Percentiles rank a stretch among this genome's conserved stretches.
Evolutionary conservation across 2,113 vertebrate species (phyloP).

Genomic region (Ctenodactylus gundi): DNA sequence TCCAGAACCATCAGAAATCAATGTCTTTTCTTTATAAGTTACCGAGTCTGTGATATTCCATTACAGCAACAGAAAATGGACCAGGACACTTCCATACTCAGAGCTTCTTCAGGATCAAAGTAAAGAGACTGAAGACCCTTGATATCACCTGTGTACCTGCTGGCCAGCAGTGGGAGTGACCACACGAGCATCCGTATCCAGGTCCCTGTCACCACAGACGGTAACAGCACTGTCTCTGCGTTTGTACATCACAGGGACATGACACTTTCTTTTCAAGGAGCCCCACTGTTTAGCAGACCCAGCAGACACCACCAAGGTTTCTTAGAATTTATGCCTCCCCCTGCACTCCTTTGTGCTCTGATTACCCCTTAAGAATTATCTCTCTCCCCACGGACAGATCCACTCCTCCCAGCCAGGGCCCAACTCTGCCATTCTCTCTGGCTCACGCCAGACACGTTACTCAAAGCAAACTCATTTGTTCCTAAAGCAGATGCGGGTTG

Average conservation of each 20-base stretch:
- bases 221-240: neutral
- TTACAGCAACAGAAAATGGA: neutral
- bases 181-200: neutral
- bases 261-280: neutral
- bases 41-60: neutral
- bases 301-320: neutral
- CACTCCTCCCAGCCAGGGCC: neutral
- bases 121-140: neutral
- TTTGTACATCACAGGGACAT: neutral
- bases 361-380: neutral
- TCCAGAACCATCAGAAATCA: neutral
- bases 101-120: neutral
- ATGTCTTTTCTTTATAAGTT: neutral
- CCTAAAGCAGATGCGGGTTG: constrained; percentile 67
- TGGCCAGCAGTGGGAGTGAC: neutral
- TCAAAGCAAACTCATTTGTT: constrained; percentile 64
- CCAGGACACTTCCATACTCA: neutral
- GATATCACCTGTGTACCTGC: neutral
- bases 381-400: constrained; percentile 6
- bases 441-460: constrained; percentile 64
- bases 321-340: neutral
- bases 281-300: neutral
- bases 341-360: neutral
- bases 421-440: neutral
- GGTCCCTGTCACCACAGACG: neutral